phyloP scores from a whole-genome alignment of 2,113 vertebrate species.

The Tylochromis polylepis region DNA sequence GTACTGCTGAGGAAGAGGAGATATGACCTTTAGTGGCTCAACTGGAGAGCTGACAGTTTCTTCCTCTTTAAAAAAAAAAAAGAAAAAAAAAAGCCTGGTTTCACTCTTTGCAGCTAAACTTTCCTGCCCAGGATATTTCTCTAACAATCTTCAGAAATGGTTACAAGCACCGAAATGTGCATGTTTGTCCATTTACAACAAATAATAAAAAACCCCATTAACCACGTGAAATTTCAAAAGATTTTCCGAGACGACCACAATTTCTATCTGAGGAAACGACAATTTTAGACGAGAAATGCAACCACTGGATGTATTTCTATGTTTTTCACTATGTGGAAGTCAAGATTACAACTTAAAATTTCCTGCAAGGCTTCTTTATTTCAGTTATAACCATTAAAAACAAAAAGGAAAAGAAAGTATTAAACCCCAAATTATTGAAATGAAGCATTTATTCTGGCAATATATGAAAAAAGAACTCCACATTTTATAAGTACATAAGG shows the following conservation, averaged over 20 bases:
- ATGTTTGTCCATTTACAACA: neutral
- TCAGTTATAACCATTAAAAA: neutral
- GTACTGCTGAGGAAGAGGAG: neutral
- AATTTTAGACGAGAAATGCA: neutral
- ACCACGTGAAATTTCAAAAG: neutral
- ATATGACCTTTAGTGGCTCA: neutral
- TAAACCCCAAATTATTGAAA: neutral
- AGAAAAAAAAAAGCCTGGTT: neutral
- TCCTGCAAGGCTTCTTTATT: neutral
- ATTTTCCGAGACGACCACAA: neutral
- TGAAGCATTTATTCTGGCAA: too few species aligned
- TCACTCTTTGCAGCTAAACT: neutral
- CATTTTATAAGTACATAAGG: too few species aligned
- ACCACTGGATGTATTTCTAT: neutral
- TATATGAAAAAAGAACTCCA: neutral
- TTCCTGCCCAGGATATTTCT: neutral
- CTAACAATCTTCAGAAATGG: neutral
- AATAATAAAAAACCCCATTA: accelerated
- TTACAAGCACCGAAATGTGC: neutral
- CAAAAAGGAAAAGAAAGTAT: neutral
- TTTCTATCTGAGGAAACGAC: neutral
- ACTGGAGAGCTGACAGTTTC: neutral
- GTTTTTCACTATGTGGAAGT: neutral
- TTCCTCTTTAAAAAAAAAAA: too few species aligned
- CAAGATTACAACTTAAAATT: neutral